Evolutionary conservation across 2,113 vertebrate species (phyloP).

Genomic region (Tachycineta bicolor): DNA sequence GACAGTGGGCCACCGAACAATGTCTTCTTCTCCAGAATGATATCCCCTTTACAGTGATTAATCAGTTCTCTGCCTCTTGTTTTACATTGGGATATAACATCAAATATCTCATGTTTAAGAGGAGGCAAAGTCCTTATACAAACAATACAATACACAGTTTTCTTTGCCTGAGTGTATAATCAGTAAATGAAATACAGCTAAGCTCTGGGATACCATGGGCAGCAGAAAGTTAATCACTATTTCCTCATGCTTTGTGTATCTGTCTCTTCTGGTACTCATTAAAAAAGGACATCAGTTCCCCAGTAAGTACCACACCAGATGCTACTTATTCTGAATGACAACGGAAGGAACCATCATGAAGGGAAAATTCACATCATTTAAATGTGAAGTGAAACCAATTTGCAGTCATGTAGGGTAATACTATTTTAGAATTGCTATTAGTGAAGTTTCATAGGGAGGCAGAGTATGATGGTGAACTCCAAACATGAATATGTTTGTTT

Average conservation of each 20-base stretch:
- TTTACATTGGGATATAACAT: neutral
- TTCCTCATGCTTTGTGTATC: constrained; percentile 34
- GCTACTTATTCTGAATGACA: constrained; percentile 37
- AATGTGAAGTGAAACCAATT: neutral
- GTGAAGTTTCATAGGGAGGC: neutral
- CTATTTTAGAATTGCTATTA: neutral
- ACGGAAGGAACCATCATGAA: constrained; percentile 16
- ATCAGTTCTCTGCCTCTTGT: neutral
- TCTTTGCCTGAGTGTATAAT: neutral
- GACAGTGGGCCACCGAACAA: neutral
- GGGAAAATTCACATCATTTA: neutral
- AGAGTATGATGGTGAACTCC: neutral
- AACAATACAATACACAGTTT: neutral
- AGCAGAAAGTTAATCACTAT: constrained; percentile 38
- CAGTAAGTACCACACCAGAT: constrained; percentile 34
- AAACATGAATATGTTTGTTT: neutral
- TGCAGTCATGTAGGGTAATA: neutral
- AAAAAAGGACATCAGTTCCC: constrained; percentile 38
- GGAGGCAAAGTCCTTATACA: neutral
- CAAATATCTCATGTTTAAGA: neutral
- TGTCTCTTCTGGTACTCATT: constrained; percentile 34
- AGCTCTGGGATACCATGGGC: neutral
- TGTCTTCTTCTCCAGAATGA: neutral
- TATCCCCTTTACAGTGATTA: neutral
- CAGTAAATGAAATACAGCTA: neutral